Evolutionary conservation across 2,888 invertebrate genomes (phyloP), one percentile per base, ranked within the genome.

Genomic region (Conops quadrifasciatus): DNA sequence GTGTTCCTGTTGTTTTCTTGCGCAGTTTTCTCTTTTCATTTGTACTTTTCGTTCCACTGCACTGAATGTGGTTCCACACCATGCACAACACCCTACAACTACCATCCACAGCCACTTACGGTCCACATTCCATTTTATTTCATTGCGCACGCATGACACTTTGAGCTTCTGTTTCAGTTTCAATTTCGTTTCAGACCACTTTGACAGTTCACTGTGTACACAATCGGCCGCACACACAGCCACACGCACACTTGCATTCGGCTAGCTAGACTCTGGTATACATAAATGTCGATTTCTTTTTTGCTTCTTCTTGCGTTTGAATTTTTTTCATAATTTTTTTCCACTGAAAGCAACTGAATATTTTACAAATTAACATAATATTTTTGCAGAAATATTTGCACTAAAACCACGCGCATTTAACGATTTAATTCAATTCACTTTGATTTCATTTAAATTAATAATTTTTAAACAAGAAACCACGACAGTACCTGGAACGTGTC

Each of bases 401-500:
- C 63, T 45, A 1, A 24, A 2, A 47, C 49, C 60, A 24, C 15
- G 1, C 13, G 47, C 19, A 43, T 63, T 26, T 21, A 59, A 11
- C 2, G 16, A 26, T 59, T 26, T 9, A 26, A 26, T 63, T 26
- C 26, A 26, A 11, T 26, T 47, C 26, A 24, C 21, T 47, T 63
- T 21, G 16, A 15, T 60, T 60, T 47, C 24, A 49, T 16, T 45
- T 28, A 21, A 62, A 62, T 62, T 62, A 19, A 21, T 24, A 16
- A 16, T 24, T 24, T 47, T 62, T 43, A 15, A 47, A 47, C 13
- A 21, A 45, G 4, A 16, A 59, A 24, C 9, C 36, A 36, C 36
- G 36, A 36, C 36, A 36, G 36, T 36, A 36, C 36, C 36, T 36
- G 36, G 36, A 36, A 75, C 75, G 75, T 74, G 76, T 75, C 69